Base-by-base conservation (phyloP, 1,140 invertebrate species). In the Ylistrum balloti region DNA sequence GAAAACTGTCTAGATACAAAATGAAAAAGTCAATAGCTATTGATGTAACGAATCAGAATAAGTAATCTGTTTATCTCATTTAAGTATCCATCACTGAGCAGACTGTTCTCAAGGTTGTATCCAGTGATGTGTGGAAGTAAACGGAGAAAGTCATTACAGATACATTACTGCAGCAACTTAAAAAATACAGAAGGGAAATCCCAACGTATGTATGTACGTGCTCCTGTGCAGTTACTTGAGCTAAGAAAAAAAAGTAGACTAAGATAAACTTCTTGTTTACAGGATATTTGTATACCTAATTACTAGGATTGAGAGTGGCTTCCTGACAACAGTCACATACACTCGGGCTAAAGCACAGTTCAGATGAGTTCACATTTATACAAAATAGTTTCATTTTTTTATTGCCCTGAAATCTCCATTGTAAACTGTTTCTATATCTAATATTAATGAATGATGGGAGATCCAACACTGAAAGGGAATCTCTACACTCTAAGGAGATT, bases 111-210 rank as follows among this genome's bases (percentile, higher is more conserved):
- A 74, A 74, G 56, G 56, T 74, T 74, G 17, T 28, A 28, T n/a
- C 56, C 56, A 74, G 22, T 74, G 20, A 74, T n/a, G 56, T 74
- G 56, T 74, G n/a, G 56, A n/a, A 74, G 56, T 74, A 74, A 74
- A 74, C 56, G 28, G 56, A 74, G n/a, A 28, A 74, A 74, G 20
- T 17, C 41, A 45, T 45, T 17, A 45, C 1, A 13, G 41, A 45
- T 2, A 74, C 28, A n/a, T 74, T 74, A 17, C 56, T 28, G 22
- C 22, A n/a, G 20, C 41, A 74, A 38, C 35, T 13, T 38, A n/a
- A n/a, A 74, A 74, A 28, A 74, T 74, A 74, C 9, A n/a, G 7
- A 74, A 1, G n/a, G 56, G n/a, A 74, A 74, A 28, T 74, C 56
- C 56, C 56, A 22, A 74, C 56, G 22, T 74, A 22, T 48, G 45